Evolutionary conservation across 2,113 vertebrate genomes (phyloP).

Genomic region (Girardinichthys multiradiatus): DNA sequence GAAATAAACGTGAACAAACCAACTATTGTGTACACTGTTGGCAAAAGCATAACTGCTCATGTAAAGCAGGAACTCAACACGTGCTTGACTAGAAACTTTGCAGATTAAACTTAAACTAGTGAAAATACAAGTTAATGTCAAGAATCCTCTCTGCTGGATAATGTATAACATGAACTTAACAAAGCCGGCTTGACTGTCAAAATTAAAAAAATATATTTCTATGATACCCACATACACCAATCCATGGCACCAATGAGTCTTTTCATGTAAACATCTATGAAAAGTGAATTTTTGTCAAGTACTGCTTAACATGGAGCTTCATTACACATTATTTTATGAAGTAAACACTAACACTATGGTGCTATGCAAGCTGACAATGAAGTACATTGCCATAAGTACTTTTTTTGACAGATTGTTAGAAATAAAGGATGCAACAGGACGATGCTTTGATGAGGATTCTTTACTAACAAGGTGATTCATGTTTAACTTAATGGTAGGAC

Average conservation of each 20-base stretch:
- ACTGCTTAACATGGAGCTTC: background rate
- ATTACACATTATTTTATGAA: no score
- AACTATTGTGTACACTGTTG: background rate
- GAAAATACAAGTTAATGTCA: background rate
- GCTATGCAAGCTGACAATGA: background rate
- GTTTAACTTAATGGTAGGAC: no score
- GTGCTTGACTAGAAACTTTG: background rate
- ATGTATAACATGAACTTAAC: background rate
- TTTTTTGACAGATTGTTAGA: background rate
- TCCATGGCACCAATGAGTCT: background rate
- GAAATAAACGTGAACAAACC: background rate
- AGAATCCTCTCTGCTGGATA: background rate
- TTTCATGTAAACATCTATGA: background rate
- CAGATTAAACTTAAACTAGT: slow-evolving; percentile 34
- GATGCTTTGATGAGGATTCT: background rate
- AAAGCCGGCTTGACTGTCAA: background rate
- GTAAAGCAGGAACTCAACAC: background rate
- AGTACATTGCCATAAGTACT: background rate
- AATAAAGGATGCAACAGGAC: no score
- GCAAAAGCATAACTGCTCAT: slow-evolving; percentile 33
- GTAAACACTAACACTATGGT: background rate
- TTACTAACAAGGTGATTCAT: background rate
- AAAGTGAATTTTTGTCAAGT: background rate
- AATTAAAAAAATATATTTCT: background rate
- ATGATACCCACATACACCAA: background rate